Percentiles rank a stretch among this genome's conserved stretches.
phyloP scores from a whole-genome alignment of 1,140 invertebrate species.

The Harlomillsia oculata region DNA sequence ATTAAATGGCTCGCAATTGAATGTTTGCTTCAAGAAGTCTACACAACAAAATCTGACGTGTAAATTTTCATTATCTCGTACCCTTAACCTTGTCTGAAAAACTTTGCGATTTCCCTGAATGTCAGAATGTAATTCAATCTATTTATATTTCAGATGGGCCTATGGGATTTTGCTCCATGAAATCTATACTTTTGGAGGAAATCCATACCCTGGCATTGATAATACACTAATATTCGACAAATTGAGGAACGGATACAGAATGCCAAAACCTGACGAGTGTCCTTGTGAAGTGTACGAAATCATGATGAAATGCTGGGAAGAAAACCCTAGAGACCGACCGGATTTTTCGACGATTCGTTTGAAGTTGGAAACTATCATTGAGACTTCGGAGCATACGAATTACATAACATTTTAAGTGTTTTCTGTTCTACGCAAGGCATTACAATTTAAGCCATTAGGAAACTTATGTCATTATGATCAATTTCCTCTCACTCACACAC shows the following conservation, averaged over 20 bases:
- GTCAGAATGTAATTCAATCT: neutral
- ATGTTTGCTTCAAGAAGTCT: constrained; percentile 79
- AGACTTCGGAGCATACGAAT: no score
- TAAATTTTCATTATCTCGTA: constrained; percentile 43
- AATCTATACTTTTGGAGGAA: constrained; percentile 68
- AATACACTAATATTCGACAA: constrained; percentile 43
- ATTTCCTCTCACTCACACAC: no score
- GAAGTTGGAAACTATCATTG: constrained; percentile 55
- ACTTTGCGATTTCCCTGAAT: neutral
- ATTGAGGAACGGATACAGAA: constrained; percentile 47
- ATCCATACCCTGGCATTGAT: constrained; percentile 46
- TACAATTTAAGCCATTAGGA: no score
- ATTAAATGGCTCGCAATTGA: constrained; percentile 89
- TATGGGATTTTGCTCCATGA: constrained; percentile 89
- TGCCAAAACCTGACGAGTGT: constrained; percentile 51
- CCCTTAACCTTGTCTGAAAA: neutral
- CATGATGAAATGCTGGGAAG: constrained; percentile 75
- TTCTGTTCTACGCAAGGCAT: no score
- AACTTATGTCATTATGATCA: no score
- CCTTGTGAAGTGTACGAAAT: constrained; percentile 57
- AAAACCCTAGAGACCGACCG: constrained; percentile 60
- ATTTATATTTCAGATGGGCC: constrained; percentile 59
- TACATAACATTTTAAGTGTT: no score
- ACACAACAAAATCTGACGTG: constrained; percentile 86
- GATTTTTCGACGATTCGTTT: constrained; percentile 59